Evolutionary conservation across 1,140 invertebrate species (phyloP).

Genomic region (Cydia strobilella): DNA sequence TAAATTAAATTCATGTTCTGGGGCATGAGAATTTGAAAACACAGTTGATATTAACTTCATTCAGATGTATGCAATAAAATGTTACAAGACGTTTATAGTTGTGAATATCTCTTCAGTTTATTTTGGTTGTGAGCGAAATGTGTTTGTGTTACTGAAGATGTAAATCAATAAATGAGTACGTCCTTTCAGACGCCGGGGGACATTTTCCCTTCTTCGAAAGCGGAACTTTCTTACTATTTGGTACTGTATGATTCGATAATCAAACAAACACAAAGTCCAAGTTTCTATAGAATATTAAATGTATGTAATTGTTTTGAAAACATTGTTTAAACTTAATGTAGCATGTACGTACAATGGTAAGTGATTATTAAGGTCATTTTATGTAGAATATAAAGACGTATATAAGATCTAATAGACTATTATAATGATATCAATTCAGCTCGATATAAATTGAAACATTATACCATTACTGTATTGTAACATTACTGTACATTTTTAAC

Average conservation of each 20-base stretch:
- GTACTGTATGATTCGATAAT: constrained; percentile 42
- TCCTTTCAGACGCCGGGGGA: constrained; percentile 26
- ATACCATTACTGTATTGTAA: background rate
- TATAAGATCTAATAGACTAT: background rate
- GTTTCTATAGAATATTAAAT: constrained; percentile 36
- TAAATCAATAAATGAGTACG: constrained; percentile 30
- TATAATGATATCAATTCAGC: background rate
- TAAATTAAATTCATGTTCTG: background rate
- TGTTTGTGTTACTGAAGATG: constrained; percentile 26
- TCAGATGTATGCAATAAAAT: background rate
- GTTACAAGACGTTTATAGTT: background rate
- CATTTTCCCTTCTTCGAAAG: constrained; percentile 27
- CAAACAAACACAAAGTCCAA: constrained; percentile 50
- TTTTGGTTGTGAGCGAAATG: constrained; percentile 28
- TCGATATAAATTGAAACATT: background rate
- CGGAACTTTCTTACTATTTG: constrained; percentile 26
- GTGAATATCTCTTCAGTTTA: constrained; percentile 23
- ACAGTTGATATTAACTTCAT: background rate
- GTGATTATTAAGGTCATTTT: background rate
- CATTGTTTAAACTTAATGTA: constrained; percentile 15
- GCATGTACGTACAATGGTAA: background rate
- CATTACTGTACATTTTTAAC: background rate
- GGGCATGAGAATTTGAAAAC: background rate
- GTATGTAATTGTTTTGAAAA: constrained; percentile 1
- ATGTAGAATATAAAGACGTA: background rate